These are phyloP conservation scores for Elysia crispata DNA, from an alignment of 2,888 invertebrate species.

Conservation along the genomic window DNA sequence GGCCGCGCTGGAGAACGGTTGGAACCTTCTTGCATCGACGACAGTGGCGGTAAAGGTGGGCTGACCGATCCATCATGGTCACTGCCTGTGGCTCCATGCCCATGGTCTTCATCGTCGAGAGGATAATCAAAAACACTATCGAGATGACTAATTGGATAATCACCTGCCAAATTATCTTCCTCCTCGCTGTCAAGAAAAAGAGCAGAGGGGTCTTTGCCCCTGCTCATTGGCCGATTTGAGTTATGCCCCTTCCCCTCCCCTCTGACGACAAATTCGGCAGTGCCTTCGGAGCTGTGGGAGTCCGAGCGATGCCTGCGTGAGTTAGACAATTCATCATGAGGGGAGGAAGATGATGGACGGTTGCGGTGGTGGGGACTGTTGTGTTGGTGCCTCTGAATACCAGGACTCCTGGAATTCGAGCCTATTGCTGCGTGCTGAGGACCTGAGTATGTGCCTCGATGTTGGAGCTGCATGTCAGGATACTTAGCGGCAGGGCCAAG, in stretches of 20 bases:
- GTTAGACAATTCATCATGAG: no score
- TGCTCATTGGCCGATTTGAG: no score
- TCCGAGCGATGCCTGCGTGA: not conserved
- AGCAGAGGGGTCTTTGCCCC: no score
- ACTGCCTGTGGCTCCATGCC: no score
- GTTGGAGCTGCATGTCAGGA: conserved; percentile 51
- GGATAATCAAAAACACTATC: conserved; percentile 66
- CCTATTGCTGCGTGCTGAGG: no score
- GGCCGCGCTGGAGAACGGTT: no score
- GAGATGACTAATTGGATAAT: conserved; percentile 51
- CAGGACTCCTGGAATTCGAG: no score
- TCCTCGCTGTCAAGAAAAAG: conserved; percentile 36
- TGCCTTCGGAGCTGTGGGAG: not conserved
- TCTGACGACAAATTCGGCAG: conserved; percentile 30
- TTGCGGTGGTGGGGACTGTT: no score
- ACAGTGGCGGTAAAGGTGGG: conserved; percentile 67
- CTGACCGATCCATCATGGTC: conserved; percentile 68
- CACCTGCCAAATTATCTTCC: conserved; percentile 50
- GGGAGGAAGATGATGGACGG: no score
- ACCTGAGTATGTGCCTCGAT: no score
- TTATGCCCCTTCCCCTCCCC: not conserved
- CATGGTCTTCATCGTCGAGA: conserved; percentile 11
- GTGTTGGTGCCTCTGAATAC: no score
- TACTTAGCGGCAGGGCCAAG: conserved; percentile 66
- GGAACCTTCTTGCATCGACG: no score